Base-by-base conservation (phyloP, 2,797 vertebrate species). In the Chromis chromis region DNA sequence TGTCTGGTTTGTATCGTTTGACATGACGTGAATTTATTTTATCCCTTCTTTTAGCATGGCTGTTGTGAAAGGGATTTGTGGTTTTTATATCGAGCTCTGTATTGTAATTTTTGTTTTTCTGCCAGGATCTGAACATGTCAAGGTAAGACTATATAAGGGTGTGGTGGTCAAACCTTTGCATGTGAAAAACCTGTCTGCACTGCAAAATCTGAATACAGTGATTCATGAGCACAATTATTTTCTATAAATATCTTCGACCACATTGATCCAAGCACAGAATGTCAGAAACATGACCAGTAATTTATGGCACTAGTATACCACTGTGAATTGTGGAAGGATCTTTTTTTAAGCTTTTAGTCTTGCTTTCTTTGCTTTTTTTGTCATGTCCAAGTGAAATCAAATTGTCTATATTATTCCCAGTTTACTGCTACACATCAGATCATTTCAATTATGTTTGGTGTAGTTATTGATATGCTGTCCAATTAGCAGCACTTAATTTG, bases 141-240 rank as follows among this genome's bases (percentile, higher is more conserved):
- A 94, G 94, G 94, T 95, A 94, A 95, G 94, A 81, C 81, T 60
- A 76, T 77, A 54, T 53, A 25, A 71, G 70, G 80, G 86, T 88
- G 90, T 84, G 83, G 65, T 84, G 79, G 81, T 89, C 85, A 70
- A 74, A 81, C 74, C 56, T 88, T 77, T 94, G 92, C 91, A 92
- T 91, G 89, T 85, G 65, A 90, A 79, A 70, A 85, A 81, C 61
- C 76, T 78, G 73, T 86, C 64, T 1, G 68, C 76, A 81, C 76
- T 71, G 65, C 74, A 57, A 82, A 85, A 83, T 82, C 74, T 60
- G 19, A 72, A 48, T 70, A 68, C 25, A 17, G 61, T 84, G 80
- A 88, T 82, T 88, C 55, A 76, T 66, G 10, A 72, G 76, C 78
- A 80, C 46, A 8, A 24, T 69, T 61, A 52, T 76, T 79, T 60